A percentile compares a stretch with the other conserved stretches of the same genome.
These are phyloP conservation scores for Pionites leucogaster DNA, from an alignment of 2,113 vertebrate genomes.

Conservation along the genomic window DNA sequence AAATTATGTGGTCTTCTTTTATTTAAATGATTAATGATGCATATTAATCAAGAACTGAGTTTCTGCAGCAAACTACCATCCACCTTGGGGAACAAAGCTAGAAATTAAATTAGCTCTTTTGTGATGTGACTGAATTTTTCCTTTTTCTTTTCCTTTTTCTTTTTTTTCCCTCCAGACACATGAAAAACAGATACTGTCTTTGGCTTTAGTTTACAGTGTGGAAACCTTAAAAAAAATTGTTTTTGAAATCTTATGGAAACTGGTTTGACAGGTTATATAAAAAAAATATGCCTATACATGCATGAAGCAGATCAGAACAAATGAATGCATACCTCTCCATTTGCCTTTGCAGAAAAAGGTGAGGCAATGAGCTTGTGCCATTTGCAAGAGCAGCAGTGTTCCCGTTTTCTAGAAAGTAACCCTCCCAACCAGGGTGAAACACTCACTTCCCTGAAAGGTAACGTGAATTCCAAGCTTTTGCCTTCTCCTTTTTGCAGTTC, in stretches of 20 bases:
- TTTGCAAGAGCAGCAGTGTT: background rate
- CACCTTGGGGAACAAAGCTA: constrained; percentile 3
- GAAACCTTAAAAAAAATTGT: background rate
- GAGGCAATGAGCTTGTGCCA: background rate
- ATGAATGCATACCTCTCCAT: background rate
- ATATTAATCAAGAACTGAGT: constrained; percentile 55
- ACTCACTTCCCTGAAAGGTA: background rate
- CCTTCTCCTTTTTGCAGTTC: background rate
- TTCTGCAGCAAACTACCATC: constrained; percentile 22
- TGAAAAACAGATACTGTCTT: background rate
- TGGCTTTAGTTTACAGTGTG: background rate
- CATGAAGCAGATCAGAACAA: background rate
- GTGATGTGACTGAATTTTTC: background rate
- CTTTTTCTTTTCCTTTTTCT: background rate
- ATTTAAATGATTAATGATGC: constrained; percentile 62
- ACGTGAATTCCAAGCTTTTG: background rate
- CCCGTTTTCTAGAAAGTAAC: background rate
- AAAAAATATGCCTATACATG: background rate
- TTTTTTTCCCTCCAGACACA: background rate
- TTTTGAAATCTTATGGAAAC: background rate
- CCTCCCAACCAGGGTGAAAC: background rate
- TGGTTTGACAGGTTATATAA: background rate
- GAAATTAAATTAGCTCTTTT: constrained; percentile 59
- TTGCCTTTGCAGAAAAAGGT: background rate
- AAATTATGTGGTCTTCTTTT: constrained; percentile 51